phyloP scores from a whole-genome alignment of 2,113 vertebrate species.

The Channa maculata region DNA sequence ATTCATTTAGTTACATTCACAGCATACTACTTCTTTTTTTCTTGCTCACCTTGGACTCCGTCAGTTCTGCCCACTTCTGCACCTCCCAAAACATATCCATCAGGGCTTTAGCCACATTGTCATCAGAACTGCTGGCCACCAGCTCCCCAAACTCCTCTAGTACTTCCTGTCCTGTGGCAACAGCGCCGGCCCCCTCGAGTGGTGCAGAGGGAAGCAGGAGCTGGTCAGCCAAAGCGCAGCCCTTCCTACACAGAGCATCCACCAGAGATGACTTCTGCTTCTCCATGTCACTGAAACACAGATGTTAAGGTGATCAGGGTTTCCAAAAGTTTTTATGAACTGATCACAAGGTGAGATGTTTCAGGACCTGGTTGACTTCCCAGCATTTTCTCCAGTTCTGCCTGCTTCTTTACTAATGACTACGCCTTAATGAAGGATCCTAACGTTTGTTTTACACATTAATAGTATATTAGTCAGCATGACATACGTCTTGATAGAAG shows the following conservation, averaged over 20 bases:
- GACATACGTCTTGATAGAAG: constrained; percentile 93
- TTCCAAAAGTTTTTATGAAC: no score
- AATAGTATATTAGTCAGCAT: rapidly evolving
- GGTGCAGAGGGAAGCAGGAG: constrained; percentile 84
- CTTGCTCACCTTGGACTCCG: constrained; percentile 90
- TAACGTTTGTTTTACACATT: not conserved
- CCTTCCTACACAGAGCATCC: constrained; percentile 95
- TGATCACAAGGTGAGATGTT: not conserved
- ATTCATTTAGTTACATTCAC: no score
- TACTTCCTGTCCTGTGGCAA: not conserved
- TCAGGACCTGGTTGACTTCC: not conserved
- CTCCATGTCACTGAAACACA: constrained; percentile 92
- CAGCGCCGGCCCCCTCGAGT: constrained; percentile 79
- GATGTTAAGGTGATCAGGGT: not conserved
- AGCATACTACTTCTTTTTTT: no score
- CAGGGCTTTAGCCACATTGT: constrained; percentile 84
- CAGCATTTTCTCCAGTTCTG: no score
- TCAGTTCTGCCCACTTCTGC: constrained; percentile 96
- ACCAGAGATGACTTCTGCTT: constrained; percentile 94
- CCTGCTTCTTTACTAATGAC: not conserved
- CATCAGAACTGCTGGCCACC: constrained; percentile 85
- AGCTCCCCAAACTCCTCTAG: constrained; percentile 57
- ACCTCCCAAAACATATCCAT: constrained; percentile 94
- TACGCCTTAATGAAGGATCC: not conserved
- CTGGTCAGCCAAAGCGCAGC: constrained; percentile 91